Evolutionary conservation across 2,113 vertebrate genomes (phyloP).

Genomic region (Xyrauchen texanus): DNA sequence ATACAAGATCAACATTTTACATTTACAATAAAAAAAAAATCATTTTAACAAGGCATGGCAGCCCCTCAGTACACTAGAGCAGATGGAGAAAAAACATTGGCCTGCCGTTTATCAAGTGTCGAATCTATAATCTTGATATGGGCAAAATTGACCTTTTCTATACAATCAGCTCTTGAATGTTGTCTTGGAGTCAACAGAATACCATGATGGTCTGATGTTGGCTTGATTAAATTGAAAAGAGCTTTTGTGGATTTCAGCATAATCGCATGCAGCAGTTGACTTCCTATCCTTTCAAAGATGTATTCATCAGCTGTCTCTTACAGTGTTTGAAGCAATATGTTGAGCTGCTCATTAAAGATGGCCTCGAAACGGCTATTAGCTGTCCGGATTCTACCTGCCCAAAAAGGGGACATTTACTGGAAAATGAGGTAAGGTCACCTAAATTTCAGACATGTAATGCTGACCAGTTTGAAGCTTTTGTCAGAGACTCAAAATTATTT

Average conservation of each 20-base stretch:
- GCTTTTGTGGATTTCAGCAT: background rate
- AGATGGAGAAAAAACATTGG: too few relatives aligned
- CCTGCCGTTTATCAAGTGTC: too few relatives aligned
- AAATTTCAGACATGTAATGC: background rate
- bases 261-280: background rate
- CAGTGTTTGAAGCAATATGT: conserved; percentile 90
- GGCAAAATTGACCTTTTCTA: too few relatives aligned
- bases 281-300: conserved; percentile 20
- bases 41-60: too few relatives aligned
- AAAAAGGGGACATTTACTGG: conserved; percentile 80
- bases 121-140: too few relatives aligned
- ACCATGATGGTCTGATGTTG: too few relatives aligned
- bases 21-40: too few relatives aligned
- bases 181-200: too few relatives aligned
- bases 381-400: conserved; percentile 86
- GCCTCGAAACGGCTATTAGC: conserved; percentile 83
- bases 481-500: background rate
- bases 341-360: conserved; percentile 86
- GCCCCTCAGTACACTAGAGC: too few relatives aligned
- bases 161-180: too few relatives aligned
- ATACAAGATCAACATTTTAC: too few relatives aligned
- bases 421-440: conserved; percentile 75
- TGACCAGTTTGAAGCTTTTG: background rate
- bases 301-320: conserved; percentile 35
- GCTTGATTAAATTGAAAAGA: background rate